A percentile compares a stretch with the other conserved stretches of the same genome.
Conservation (phyloP, 2,113 vertebrate species). For the Entelurus aequoreus region DNA sequence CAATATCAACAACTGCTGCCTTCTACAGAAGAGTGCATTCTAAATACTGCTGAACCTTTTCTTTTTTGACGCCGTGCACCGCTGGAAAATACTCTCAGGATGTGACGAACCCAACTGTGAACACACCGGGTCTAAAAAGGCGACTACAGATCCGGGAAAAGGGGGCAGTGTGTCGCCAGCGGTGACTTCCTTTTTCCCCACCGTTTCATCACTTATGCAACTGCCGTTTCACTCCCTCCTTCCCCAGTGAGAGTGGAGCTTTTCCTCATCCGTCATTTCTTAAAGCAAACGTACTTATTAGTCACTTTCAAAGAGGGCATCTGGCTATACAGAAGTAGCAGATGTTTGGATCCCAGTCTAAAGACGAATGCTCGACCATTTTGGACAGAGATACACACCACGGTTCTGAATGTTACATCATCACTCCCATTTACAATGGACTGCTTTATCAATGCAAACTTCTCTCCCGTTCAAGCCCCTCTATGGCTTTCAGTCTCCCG, state of each 20-base stretch:
- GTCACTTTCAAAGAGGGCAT: not conserved
- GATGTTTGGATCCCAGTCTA: not conserved
- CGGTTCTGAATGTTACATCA: slow-evolving; percentile 59
- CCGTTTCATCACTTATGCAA: slow-evolving; percentile 57
- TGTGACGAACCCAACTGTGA: slow-evolving; percentile 48
- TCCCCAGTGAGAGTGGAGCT: slow-evolving; percentile 29
- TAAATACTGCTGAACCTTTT: not conserved
- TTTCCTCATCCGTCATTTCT: slow-evolving; percentile 16
- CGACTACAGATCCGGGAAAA: slow-evolving; percentile 48
- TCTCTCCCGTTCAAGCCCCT: not conserved
- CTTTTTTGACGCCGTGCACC: not conserved
- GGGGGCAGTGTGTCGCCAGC: slow-evolving; percentile 58
- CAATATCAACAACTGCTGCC: not conserved
- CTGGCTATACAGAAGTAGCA: not conserved
- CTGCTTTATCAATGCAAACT: slow-evolving; percentile 49
- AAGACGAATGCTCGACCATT: not conserved
- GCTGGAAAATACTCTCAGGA: slow-evolving; percentile 45
- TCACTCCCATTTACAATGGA: slow-evolving; percentile 45
- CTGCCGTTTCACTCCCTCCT: slow-evolving; percentile 41
- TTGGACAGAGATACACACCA: slow-evolving; percentile 25
- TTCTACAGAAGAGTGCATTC: not conserved
- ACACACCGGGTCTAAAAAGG: slow-evolving; percentile 15
- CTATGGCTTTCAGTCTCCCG: slow-evolving; percentile 34
- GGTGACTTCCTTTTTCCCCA: slow-evolving; percentile 63
- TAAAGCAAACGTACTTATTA: not conserved